Conservation (phyloP, 2,888 invertebrate species). For the Diabrotica balteata region DNA sequence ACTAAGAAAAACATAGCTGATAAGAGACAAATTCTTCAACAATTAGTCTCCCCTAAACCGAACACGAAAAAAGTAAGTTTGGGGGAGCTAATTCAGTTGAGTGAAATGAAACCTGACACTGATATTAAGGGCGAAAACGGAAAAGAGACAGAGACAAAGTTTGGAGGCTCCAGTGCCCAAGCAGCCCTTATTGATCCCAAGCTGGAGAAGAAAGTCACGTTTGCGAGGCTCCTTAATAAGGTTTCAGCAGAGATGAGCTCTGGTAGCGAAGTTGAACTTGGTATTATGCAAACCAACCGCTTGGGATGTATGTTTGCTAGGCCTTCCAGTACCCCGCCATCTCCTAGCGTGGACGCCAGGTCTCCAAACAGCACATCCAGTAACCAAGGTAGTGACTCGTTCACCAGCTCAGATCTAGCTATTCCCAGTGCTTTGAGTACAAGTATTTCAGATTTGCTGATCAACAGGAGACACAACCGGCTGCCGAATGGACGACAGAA, state of each 20-base stretch:
- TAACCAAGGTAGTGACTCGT: slow-evolving; percentile 79
- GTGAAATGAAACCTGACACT: slow-evolving; percentile 63
- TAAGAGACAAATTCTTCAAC: slow-evolving; percentile 81
- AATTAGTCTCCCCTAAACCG: slow-evolving; percentile 74
- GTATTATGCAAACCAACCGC: slow-evolving; percentile 57
- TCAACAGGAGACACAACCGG: slow-evolving; percentile 43
- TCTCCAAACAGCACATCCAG: slow-evolving; percentile 75
- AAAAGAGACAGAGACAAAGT: slow-evolving; percentile 68
- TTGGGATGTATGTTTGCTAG: slow-evolving; percentile 58
- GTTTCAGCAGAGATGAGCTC: slow-evolving; percentile 78
- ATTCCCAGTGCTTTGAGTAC: slow-evolving; percentile 69
- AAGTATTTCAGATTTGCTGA: slow-evolving; percentile 60
- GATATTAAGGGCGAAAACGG: slow-evolving; percentile 50
- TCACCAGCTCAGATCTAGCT: slow-evolving; percentile 76
- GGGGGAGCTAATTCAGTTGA: slow-evolving; percentile 78
- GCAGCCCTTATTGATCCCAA: slow-evolving; percentile 71
- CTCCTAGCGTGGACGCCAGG: slow-evolving; percentile 70
- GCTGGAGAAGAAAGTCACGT: slow-evolving; percentile 80
- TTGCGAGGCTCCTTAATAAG: slow-evolving; percentile 75
- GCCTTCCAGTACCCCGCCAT: slow-evolving; percentile 68
- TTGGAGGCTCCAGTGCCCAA: slow-evolving; percentile 62
- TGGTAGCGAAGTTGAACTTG: slow-evolving; percentile 72
- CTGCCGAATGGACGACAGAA: slow-evolving; percentile 64
- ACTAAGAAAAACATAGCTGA: slow-evolving; percentile 77
- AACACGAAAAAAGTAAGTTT: slow-evolving; percentile 71